A percentile compares a stretch with the other conserved stretches of the same genome.
Conservation (phyloP, 2,888 invertebrate genomes). For the Philaethria dido region DNA sequence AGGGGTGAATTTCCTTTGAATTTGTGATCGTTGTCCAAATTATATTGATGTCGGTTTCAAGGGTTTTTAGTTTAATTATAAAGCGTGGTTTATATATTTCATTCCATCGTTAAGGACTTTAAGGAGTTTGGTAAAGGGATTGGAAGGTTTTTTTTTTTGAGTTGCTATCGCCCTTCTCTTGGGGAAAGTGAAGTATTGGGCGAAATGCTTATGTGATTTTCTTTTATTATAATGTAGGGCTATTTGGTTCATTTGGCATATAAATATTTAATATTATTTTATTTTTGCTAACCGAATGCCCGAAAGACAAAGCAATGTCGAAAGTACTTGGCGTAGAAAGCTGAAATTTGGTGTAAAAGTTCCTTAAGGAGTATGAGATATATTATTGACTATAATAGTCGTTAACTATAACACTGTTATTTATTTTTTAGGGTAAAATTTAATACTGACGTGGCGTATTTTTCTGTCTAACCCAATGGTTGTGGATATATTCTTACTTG, state of each 20-base stretch:
- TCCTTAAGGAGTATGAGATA: too few species aligned
- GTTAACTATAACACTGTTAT: too few species aligned
- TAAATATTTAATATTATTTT: not conserved
- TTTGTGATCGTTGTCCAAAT: not conserved
- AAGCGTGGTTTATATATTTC: constrained; percentile 40
- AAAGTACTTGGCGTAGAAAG: too few species aligned
- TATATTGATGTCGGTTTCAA: constrained; percentile 21
- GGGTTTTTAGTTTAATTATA: constrained; percentile 43
- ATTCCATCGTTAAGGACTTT: constrained; percentile 36
- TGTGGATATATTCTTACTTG: too few species aligned
- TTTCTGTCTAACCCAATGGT: too few species aligned
- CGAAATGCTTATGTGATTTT: not conserved
- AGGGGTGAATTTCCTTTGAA: constrained; percentile 22
- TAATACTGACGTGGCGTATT: too few species aligned
- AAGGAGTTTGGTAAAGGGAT: constrained; percentile 21
- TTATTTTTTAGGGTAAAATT: too few species aligned
- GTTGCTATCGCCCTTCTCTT: not conserved
- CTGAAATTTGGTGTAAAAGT: too few species aligned
- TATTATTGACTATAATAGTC: too few species aligned
- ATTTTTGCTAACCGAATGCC: too few species aligned
- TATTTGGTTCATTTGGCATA: not conserved
- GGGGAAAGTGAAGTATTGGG: constrained; percentile 14
- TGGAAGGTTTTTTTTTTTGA: constrained; percentile 27
- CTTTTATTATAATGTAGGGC: not conserved
- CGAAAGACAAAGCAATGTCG: too few species aligned